Conservation (phyloP, 2,797 vertebrate genomes). For the Chelon labrosus region DNA sequence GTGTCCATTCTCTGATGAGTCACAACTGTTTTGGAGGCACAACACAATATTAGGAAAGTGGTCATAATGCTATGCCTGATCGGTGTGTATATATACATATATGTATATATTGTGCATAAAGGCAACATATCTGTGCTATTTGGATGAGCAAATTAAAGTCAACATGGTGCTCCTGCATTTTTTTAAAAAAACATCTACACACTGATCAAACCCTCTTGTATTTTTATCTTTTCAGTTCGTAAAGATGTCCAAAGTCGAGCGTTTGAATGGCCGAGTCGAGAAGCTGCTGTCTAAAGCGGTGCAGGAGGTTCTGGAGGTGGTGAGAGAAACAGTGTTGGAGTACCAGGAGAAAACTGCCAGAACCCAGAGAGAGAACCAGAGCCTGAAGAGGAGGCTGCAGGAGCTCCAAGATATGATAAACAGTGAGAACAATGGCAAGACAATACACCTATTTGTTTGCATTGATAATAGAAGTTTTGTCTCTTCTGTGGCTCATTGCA, state of each 20-base stretch:
- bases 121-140: no score
- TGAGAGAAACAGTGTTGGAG: slow-evolving; percentile 72
- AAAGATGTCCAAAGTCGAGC: slow-evolving; percentile 76
- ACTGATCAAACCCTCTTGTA: not conserved
- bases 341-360: slow-evolving; percentile 78
- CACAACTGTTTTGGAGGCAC: no score
- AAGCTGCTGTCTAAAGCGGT: slow-evolving; percentile 68
- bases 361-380: slow-evolving; percentile 76
- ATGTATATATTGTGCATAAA: no score
- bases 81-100: no score
- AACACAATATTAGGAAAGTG: no score
- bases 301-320: slow-evolving; percentile 72
- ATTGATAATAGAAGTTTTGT: not conserved
- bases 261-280: slow-evolving; percentile 68
- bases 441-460: not conserved
- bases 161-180: not conserved
- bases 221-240: not conserved
- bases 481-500: not conserved
- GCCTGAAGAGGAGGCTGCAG: slow-evolving; percentile 70
- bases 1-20: no score
- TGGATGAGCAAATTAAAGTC: no score
- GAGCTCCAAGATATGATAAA: slow-evolving; percentile 70
- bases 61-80: no score
- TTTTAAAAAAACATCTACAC: not conserved
- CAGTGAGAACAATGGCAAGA: slow-evolving; percentile 31